Evolutionary conservation across 1,140 invertebrate species (phyloP).

Genomic region (Drosophila sp.): DNA sequence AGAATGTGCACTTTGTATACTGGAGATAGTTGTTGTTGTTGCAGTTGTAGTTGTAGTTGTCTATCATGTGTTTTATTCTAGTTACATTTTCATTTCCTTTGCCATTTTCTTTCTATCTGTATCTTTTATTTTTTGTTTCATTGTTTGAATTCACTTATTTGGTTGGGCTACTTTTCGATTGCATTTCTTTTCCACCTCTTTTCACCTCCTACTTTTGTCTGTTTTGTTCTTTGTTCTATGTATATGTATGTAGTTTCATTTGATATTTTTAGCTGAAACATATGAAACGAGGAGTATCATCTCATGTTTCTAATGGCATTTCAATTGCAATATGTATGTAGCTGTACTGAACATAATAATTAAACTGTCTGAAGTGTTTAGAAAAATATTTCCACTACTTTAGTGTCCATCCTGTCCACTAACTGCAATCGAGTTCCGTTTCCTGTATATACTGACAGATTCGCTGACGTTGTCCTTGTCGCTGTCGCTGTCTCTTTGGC

Average conservation of each 20-base stretch:
- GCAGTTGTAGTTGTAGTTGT: too few species aligned
- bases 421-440: constrained; percentile 1
- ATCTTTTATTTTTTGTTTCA: not conserved
- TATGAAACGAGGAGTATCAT: not conserved
- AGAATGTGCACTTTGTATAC: too few species aligned
- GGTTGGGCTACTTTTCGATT: not conserved
- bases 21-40: too few species aligned
- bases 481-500: constrained; percentile 12
- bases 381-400: not conserved
- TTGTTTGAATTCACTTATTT: not conserved
- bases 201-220: not conserved
- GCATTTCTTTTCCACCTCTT: not conserved
- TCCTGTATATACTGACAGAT: constrained; percentile 1
- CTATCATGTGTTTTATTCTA: too few species aligned
- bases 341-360: too few species aligned
- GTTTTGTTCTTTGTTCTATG: not conserved
- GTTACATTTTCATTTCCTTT: too few species aligned
- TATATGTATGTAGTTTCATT: not conserved
- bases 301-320: not conserved
- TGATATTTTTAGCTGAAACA: too few species aligned
- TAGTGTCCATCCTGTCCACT: not conserved
- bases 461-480: not conserved
- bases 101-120: not conserved
- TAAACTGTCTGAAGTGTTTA: not conserved
- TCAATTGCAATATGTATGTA: not conserved